Percentiles rank a stretch among this genome's conserved stretches.
phyloP scores from a whole-genome alignment of 2,888 invertebrate genomes.

The Cephus rjabovi region DNA sequence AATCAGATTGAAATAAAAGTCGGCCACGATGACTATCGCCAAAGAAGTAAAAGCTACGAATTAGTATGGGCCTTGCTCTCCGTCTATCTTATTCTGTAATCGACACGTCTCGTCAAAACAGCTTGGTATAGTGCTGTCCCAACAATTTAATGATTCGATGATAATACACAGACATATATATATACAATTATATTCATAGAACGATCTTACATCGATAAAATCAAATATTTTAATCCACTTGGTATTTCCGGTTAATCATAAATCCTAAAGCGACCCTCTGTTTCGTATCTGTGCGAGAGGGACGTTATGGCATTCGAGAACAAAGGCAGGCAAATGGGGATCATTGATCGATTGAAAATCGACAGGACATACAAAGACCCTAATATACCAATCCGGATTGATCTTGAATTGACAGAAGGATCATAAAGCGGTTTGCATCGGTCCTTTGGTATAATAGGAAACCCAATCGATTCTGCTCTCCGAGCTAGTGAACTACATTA shows the following conservation, averaged over 20 bases:
- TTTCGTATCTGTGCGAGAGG: neutral
- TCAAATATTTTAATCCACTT: neutral
- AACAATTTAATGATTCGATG: neutral
- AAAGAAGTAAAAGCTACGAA: neutral
- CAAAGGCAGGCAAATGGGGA: neutral
- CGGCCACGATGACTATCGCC: neutral
- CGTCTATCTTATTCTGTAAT: neutral
- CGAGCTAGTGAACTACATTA: neutral
- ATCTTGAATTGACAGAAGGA: neutral
- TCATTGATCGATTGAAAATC: neutral
- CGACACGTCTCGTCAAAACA: neutral
- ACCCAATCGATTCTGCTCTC: neutral
- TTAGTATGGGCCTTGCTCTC: neutral
- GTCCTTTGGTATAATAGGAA: neutral
- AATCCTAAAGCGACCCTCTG: neutral
- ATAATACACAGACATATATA: neutral
- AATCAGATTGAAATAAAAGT: neutral
- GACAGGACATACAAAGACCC: neutral
- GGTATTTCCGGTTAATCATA: neutral
- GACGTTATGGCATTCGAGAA: neutral
- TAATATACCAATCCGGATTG: neutral
- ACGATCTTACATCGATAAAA: neutral
- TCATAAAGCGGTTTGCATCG: neutral
- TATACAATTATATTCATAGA: neutral
- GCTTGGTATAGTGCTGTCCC: neutral